Percentiles rank a stretch among this genome's conserved stretches.
phyloP scores from a whole-genome alignment of 2,113 vertebrate genomes.

The human region DNA sequence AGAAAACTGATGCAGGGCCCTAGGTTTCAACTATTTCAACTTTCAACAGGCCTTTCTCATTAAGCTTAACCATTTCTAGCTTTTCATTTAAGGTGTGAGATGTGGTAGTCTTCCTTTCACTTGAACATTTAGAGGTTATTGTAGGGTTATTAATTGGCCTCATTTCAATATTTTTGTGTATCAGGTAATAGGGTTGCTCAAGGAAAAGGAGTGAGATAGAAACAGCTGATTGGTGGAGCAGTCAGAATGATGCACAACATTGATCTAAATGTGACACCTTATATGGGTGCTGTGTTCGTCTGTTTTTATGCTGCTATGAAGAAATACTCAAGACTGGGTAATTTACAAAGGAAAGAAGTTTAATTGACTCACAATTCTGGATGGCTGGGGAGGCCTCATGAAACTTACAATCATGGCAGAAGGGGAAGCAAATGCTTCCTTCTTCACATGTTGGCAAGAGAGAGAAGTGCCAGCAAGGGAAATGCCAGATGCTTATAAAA shows the following conservation, averaged over 20 bases:
- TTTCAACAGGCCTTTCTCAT: not conserved
- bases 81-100: not conserved
- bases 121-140: not conserved
- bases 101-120: not conserved
- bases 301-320: too few species aligned
- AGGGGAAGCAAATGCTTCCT: too few species aligned
- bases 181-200: not conserved
- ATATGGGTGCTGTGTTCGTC: not conserved
- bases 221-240: not conserved
- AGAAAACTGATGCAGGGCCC: not conserved
- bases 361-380: too few species aligned
- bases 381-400: too few species aligned
- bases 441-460: too few species aligned
- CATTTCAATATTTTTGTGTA: not conserved
- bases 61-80: not conserved
- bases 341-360: too few species aligned
- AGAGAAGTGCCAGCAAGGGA: too few species aligned
- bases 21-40: not conserved
- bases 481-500: too few species aligned
- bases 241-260: not conserved
- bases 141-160: not conserved
- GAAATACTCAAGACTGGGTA: too few species aligned
- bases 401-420: too few species aligned
- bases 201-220: not conserved
- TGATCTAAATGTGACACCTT: not conserved